These are phyloP conservation scores for Napeogenes sylphis DNA, from an alignment of 2,888 invertebrate genomes.

Conservation along the genomic window DNA sequence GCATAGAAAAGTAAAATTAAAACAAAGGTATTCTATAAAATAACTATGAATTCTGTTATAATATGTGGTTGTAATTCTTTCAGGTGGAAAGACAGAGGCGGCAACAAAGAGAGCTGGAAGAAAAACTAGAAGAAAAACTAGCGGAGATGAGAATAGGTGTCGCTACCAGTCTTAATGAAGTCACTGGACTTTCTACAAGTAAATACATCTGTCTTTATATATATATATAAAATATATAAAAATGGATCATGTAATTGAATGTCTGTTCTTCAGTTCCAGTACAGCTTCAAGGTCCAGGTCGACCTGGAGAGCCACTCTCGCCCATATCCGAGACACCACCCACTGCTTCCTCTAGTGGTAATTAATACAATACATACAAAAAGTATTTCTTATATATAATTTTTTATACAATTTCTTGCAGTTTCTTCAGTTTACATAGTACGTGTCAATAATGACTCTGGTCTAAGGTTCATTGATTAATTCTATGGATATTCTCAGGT, in stretches of 20 bases:
- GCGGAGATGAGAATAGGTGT: constrained; percentile 78
- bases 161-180: constrained; percentile 65
- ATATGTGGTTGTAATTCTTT: constrained; percentile 36
- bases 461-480: constrained; percentile 1
- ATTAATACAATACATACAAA: constrained; percentile 22
- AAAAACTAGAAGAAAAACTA: constrained; percentile 70
- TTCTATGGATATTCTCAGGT: constrained; percentile 54
- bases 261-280: constrained; percentile 54
- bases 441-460: not conserved
- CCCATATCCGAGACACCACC: constrained; percentile 93
- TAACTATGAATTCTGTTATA: not conserved
- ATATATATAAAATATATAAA: not conserved
- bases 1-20: no score
- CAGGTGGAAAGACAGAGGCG: constrained; percentile 82
- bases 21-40: no score
- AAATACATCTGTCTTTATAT: constrained; percentile 8
- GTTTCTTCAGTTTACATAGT: not conserved
- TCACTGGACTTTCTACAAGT: constrained; percentile 73
- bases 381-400: not conserved
- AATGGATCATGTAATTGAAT: constrained; percentile 4
- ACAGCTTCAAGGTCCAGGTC: constrained; percentile 70
- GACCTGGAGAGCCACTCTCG: constrained; percentile 81
- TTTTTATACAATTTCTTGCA: not conserved
- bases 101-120: constrained; percentile 72
- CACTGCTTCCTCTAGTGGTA: constrained; percentile 75